Base-by-base conservation (phyloP, 92 coral and sea anemone species). In the Hydrozoanthus gracilis region DNA sequence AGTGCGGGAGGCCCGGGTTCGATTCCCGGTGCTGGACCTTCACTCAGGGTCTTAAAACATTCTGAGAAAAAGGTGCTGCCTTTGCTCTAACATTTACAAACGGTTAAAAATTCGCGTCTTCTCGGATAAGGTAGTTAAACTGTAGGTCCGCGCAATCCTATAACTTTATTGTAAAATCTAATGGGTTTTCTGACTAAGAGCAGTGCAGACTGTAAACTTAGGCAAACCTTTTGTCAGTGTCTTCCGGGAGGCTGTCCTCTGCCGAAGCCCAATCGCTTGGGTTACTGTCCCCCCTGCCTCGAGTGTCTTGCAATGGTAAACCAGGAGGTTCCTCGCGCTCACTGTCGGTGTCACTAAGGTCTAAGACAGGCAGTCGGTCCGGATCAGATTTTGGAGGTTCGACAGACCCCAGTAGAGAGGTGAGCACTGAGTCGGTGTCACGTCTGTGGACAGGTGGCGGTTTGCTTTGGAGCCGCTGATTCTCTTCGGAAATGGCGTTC, bases 381-480 rank as follows among this genome's bases (percentile, higher is more conserved):
- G 90, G 86, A 50, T 77, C 86, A 27, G 91, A 73, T 13, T 73
- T 86, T 13, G 94, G 92, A 27, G 90, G 71, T 8, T 89, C 78
- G n/a, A 92, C 79, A 10, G 95, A 86, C 18, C 51, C 76, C 27
- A 94, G 92, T 44, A 94, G 73, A 50, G 95, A 90, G 49, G 95
- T 75, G 7, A 94, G 87, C 12, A 94, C 95, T 7, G 95, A 46
- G 60, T 94, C 98, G 0, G 98, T 94, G 84, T 92, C 93, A 69
- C 91, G 82, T 55, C 90, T 93, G 58, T 75, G 87, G 13, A 92
- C 89, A 54, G 73, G 71, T 12, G 92, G 87, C 2, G 78, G 93
- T 71, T 84, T 83, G 68, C 89, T 82, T 66, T 86, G 87, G 87
- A 86, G 50, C 60, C 70, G 58, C 47, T 52, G 83, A 77, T 77